Percentiles rank a stretch among this genome's conserved stretches.
Conservation (phyloP, 2,113 vertebrate species). For the Romanogobio albipinnatus region DNA sequence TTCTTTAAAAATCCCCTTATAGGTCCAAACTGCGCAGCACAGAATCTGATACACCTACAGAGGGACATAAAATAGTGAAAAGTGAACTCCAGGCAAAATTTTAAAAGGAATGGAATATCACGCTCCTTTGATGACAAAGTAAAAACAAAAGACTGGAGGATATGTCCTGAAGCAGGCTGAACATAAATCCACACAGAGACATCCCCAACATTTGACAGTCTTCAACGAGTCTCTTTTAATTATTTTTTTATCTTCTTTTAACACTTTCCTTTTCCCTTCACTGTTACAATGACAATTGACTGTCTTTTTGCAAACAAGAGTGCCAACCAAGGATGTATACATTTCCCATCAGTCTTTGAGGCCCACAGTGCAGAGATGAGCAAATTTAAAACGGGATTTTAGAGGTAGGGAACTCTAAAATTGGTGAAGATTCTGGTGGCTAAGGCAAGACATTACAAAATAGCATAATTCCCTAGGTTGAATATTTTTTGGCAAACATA, state of each 20-base stretch:
- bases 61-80: slow-evolving; percentile 45
- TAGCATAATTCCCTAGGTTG: background rate
- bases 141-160: slow-evolving; percentile 58
- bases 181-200: slow-evolving; percentile 48
- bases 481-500: background rate
- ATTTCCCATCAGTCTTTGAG: background rate
- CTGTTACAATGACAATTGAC: background rate
- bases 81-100: slow-evolving; percentile 58
- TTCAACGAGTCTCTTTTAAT: slow-evolving; percentile 28
- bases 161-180: slow-evolving; percentile 48
- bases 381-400: background rate
- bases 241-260: slow-evolving; percentile 23
- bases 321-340: background rate
- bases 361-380: background rate
- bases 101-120: slow-evolving; percentile 51
- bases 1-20: slow-evolving; percentile 54
- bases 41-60: slow-evolving; percentile 58
- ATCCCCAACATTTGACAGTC: slow-evolving; percentile 31
- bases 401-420: background rate
- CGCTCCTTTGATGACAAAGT: slow-evolving; percentile 54
- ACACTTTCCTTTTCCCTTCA: background rate
- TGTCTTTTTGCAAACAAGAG: background rate
- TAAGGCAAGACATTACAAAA: background rate
- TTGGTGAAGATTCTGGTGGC: background rate
- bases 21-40: slow-evolving; percentile 54